phyloP scores from a whole-genome alignment of 2,797 vertebrate genomes.

The Neostethus bicornis region DNA sequence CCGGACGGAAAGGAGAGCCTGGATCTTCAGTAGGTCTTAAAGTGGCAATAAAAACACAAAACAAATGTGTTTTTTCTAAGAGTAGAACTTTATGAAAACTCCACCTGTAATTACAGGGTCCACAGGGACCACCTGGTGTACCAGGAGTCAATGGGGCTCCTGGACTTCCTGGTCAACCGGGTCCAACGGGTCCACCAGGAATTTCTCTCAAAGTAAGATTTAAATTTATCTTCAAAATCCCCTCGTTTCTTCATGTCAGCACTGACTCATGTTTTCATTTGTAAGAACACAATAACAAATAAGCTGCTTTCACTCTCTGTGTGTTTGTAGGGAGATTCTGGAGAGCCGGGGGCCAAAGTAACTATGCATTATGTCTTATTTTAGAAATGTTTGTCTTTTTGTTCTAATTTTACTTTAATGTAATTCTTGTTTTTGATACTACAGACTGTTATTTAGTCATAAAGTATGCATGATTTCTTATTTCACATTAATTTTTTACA shows the following conservation, averaged over 20 bases:
- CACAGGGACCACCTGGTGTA: slow-evolving; percentile 79
- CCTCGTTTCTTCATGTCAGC: neutral
- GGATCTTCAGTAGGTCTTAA: slow-evolving; percentile 82
- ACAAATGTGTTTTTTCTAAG: neutral
- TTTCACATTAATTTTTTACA: slow-evolving; percentile 57
- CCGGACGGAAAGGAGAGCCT: slow-evolving; percentile 86
- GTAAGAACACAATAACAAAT: neutral
- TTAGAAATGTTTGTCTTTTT: neutral
- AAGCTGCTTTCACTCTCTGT: slow-evolving; percentile 19
- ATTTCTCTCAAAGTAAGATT: slow-evolving; percentile 81
- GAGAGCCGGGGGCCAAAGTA: slow-evolving; percentile 82
- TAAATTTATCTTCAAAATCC: neutral
- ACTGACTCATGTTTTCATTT: neutral
- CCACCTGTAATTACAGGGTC: slow-evolving; percentile 63
- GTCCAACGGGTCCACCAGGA: slow-evolving; percentile 80
- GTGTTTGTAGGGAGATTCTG: slow-evolving; percentile 83
- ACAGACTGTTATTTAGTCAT: slow-evolving; percentile 3
- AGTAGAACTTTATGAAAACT: neutral
- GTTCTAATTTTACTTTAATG: slow-evolving; percentile 13
- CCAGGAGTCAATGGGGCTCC: slow-evolving; percentile 84
- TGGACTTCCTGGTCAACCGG: slow-evolving; percentile 81
- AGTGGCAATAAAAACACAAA: neutral
- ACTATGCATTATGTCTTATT: slow-evolving; percentile 38
- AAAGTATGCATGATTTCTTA: slow-evolving; percentile 20
- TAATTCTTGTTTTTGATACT: slow-evolving; percentile 16